These are phyloP conservation scores for Paragorgia papillata DNA, from an alignment of 92 coral and sea anemone genomes.

Conservation along the genomic window DNA sequence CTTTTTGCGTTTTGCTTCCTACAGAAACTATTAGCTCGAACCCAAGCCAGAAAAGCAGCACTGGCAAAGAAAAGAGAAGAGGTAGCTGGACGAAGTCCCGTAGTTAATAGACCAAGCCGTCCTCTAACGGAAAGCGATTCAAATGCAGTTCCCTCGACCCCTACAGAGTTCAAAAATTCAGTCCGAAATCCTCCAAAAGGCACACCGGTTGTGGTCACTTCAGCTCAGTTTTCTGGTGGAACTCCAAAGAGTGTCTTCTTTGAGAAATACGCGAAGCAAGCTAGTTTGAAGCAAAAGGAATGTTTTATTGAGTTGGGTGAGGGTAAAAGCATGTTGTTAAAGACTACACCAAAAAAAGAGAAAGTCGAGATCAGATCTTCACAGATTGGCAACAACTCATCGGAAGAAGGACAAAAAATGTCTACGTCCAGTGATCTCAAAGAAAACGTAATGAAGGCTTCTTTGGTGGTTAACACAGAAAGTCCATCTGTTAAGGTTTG, in stretches of 20 bases:
- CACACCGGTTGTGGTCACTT: slow-evolving; percentile 16
- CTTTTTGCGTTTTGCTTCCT: background rate
- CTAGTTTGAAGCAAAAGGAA: slow-evolving; percentile 33
- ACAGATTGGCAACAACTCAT: background rate
- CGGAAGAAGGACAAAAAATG: slow-evolving; percentile 25
- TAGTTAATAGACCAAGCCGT: slow-evolving; percentile 70
- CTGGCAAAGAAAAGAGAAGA: slow-evolving; percentile 83
- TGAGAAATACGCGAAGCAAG: slow-evolving; percentile 39
- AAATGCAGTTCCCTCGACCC: slow-evolving; percentile 21
- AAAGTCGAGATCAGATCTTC: background rate
- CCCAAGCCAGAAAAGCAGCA: slow-evolving; percentile 90
- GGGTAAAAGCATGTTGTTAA: slow-evolving; percentile 10
- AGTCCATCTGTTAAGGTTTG: slow-evolving; percentile 86
- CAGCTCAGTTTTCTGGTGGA: slow-evolving; percentile 11
- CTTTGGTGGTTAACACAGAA: slow-evolving; percentile 52
- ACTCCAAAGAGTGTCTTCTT: slow-evolving; percentile 30
- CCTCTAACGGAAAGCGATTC: slow-evolving; percentile 77
- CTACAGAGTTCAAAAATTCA: background rate
- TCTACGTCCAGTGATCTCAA: slow-evolving; percentile 9
- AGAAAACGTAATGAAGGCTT: slow-evolving; percentile 29
- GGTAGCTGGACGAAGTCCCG: slow-evolving; percentile 79
- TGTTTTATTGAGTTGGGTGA: slow-evolving; percentile 32
- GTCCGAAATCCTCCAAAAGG: slow-evolving; percentile 3
- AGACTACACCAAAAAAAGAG: slow-evolving; percentile 1
- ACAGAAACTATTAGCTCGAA: slow-evolving; percentile 88